Base-by-base conservation (phyloP, 2,113 vertebrate species). In the Pygathrix nemaeus region DNA sequence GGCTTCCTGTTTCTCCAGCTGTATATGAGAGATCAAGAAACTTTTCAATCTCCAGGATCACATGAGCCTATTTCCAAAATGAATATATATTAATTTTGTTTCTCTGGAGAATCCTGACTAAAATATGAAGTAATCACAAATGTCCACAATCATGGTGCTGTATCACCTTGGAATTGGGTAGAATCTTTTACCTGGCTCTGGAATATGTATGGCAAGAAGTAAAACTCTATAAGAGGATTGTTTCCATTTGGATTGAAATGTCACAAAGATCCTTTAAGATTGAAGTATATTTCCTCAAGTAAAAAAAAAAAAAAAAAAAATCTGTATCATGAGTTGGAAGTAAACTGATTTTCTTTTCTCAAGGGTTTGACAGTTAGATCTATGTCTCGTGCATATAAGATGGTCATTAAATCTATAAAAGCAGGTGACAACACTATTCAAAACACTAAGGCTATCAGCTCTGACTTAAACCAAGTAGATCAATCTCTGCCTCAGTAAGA, bases 291-390 rank as follows among this genome's bases (percentile, higher is more conserved):
- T 87, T 92, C 32, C 48, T 92, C 52, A 75, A 61, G 52, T 81
- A 50, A 79, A 64, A 68, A 72, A 79, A 91, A 92, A 98, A 92
- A 98, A 35, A 18, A 66, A 92, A 89, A 97, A 35, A 14, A 68
- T 59, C 66, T 50, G 75, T 59, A 76, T 35, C 35, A 32, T n/a
- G 8, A 59, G 64, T 76, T 50, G 57, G 16, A 68, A 48, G 43
- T 90, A 66, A 97, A 85, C 64, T 79, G 80, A 76, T 81, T 96
- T 85, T 93, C 16, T 4, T 52, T 30, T 97, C 85, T 94, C 38
- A 76, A 45, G 68, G 25, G 18, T 81, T 94, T 45, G 64, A 61
- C 68, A 93, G 92, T 90, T 87, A 94, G 27, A 96, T 90, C 48
- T 61, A 23, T 66, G 55, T 64, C 61, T 78, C 75, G n/a, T 59